Conservation (phyloP, 2,888 invertebrate species). For the Parnassius glacialis region DNA sequence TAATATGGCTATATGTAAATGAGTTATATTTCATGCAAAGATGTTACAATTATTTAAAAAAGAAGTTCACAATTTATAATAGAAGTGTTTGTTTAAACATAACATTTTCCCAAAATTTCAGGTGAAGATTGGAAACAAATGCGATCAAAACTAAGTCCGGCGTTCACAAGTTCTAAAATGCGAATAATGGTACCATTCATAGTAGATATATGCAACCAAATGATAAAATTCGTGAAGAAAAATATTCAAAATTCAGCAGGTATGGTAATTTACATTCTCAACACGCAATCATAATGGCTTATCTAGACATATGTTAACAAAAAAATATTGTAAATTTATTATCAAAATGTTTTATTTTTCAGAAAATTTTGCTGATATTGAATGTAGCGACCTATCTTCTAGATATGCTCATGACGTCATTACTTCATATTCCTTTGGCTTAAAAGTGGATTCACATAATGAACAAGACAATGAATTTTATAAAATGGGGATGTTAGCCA, state of each 20-base stretch:
- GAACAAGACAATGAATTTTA: conserved; percentile 75
- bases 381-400: conserved; percentile 57
- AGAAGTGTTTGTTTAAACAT: too few relatives aligned
- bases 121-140: conserved; percentile 61
- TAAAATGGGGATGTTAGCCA: conserved; percentile 54
- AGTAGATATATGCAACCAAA: conserved; percentile 57
- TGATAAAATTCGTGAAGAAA: conserved; percentile 47
- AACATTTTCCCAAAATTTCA: conserved; percentile 20
- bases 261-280: conserved; percentile 23
- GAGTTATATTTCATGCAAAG: too few relatives aligned
- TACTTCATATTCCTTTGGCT: conserved; percentile 65
- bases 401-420: conserved; percentile 69
- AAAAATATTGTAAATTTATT: too few relatives aligned
- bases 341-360: background rate
- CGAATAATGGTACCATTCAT: conserved; percentile 66
- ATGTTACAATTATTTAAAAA: too few relatives aligned
- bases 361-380: conserved; percentile 40
- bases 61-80: too few relatives aligned
- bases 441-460: conserved; percentile 71
- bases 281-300: too few relatives aligned
- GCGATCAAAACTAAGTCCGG: conserved; percentile 67
- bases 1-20: too few relatives aligned
- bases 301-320: too few relatives aligned
- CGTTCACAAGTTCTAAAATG: conserved; percentile 77
- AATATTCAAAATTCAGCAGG: conserved; percentile 44